Evolutionary conservation across 1,140 invertebrate genomes (phyloP).

Genomic region (Pararge aegeria): DNA sequence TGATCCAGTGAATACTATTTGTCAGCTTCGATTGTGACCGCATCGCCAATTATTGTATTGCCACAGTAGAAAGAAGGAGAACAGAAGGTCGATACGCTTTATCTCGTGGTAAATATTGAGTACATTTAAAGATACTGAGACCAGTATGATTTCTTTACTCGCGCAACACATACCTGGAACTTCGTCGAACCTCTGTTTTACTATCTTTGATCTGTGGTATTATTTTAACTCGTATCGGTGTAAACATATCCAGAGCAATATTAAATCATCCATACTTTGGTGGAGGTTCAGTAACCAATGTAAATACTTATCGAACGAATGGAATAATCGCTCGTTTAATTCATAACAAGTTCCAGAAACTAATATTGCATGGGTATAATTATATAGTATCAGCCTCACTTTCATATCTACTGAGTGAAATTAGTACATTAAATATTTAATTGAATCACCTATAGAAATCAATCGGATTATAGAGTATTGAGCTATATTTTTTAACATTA

Average conservation of each 20-base stretch:
- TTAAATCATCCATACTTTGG: conserved; percentile 61
- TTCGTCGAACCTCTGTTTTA: no score
- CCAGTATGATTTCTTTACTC: no score
- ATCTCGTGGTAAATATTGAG: no score
- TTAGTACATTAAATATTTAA: background rate
- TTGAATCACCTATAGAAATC: no score
- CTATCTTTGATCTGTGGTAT: no score
- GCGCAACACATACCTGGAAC: no score
- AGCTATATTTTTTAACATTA: no score
- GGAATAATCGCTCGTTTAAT: conserved; percentile 34
- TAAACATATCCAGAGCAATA: conserved; percentile 69
- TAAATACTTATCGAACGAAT: conserved; percentile 19
- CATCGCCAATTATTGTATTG: conserved; percentile 49
- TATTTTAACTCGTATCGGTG: conserved; percentile 20
- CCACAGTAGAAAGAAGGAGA: no score
- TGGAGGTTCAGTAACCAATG: conserved; percentile 49
- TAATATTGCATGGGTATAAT: conserved; percentile 75
- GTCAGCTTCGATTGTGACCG: conserved; percentile 51
- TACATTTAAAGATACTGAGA: no score
- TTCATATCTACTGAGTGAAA: background rate
- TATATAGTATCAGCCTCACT: conserved; percentile 34
- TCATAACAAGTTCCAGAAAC: conserved; percentile 43
- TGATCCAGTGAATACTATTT: conserved; percentile 32
- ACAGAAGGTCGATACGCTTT: no score
- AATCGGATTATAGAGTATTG: no score